Percentiles rank a stretch among this genome's conserved stretches.
These are phyloP conservation scores for Cebus imitator DNA, from an alignment of 2,113 vertebrate genomes.

Conservation along the genomic window DNA sequence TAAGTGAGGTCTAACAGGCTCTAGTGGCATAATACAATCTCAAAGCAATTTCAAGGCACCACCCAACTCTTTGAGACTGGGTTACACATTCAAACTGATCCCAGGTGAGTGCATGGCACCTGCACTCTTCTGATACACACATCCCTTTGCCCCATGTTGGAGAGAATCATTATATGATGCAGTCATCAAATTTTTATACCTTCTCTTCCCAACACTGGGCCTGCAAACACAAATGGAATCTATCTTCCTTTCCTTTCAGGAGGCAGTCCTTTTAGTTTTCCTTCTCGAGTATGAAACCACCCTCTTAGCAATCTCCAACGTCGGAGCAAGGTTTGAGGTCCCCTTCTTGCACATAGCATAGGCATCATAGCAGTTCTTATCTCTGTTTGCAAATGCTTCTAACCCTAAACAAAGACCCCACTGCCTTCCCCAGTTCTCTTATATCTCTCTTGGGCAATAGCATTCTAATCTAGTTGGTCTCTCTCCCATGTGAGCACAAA, in stretches of 20 bases:
- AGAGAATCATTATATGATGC: background rate
- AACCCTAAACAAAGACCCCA: background rate
- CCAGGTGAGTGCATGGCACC: background rate
- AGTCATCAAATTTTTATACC: background rate
- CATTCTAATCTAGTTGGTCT: background rate
- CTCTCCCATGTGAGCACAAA: background rate
- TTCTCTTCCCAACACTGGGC: background rate
- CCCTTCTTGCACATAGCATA: background rate
- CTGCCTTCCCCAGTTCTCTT: background rate
- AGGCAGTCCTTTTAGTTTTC: background rate
- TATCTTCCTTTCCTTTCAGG: background rate
- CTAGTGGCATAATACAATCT: background rate
- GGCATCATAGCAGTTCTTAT: background rate
- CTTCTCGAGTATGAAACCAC: background rate
- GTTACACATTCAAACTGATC: background rate
- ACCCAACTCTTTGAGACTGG: background rate
- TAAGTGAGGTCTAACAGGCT: background rate
- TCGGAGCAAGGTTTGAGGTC: background rate
- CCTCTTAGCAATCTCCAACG: background rate
- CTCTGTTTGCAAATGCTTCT: background rate
- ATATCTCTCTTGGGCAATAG: background rate
- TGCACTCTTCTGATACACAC: background rate
- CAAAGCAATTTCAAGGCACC: background rate
- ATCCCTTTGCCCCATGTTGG: background rate
- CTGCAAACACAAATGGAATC: background rate